Evolutionary conservation across 2,113 vertebrate species (phyloP), one percentile per base, ranked within the genome.

Genomic region (Cebus imitator): DNA sequence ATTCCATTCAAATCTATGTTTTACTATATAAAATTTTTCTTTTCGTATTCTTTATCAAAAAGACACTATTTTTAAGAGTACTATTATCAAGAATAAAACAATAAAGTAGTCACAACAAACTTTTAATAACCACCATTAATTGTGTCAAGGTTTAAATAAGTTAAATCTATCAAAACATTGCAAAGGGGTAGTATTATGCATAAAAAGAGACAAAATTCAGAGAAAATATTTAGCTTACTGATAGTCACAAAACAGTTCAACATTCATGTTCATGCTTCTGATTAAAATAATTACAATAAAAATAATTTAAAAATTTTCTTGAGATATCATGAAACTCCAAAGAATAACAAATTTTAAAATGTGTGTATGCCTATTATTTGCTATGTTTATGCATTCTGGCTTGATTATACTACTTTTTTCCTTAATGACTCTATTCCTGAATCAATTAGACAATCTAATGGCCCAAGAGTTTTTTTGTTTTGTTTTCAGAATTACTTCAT

Each of bases 231-330:
- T 72, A 75, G 58, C 17, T 94, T 96, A 79, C 2, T 82, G 32
- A 52, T 55, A 90, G 20, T 61, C 72, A 93, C n/a, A 92, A 93
- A 96, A n/a, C 6, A 97, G 61, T 79, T 25, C 14, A 97, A 70
- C 17, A 93, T 8, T 68, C 35, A 86, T 61, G 70, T 70, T 86
- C 21, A 95, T 80, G 40, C 11, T 84, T 95, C 93, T 93, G 32
- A 89, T 93, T 89, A 96, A 97, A 84, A 94, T 64, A 94, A 50
- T n/a, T 90, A 30, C 8, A 94, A 95, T 80, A 89, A 94, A 96
- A 94, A 45, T 94, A 92, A 88, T 20, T 96, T 82, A 4, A 11
- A 90, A 83, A 43, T 81, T 93, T 76, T 83, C 27, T 64, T 75
- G 73, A 72, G 7, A 73, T 87, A 72, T 80, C 27, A 94, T 57